Conservation (phyloP, 2,888 invertebrate genomes). For the Lepidochitona cinerea region DNA sequence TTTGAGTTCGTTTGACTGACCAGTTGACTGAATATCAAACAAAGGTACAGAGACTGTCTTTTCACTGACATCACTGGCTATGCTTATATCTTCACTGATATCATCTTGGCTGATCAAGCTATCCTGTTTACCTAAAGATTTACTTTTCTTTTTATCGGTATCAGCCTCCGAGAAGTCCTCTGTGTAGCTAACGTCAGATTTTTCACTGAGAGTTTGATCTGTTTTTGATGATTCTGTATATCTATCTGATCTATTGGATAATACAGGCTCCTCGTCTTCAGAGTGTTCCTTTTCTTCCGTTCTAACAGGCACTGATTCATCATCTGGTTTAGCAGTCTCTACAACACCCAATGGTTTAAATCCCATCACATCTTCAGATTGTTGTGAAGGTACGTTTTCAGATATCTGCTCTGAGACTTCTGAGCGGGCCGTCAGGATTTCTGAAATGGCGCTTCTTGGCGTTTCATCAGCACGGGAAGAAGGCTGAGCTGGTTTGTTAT, state of each 20-base stretch:
- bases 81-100: constrained; percentile 19
- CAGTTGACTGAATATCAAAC: not conserved
- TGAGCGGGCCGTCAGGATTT: constrained; percentile 16
- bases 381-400: constrained; percentile 26
- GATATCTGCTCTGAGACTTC: constrained; percentile 53
- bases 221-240: constrained; percentile 29
- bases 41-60: not conserved
- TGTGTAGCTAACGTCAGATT: constrained; percentile 34
- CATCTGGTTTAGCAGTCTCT: not conserved
- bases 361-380: not conserved
- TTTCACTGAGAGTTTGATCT: constrained; percentile 30
- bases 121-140: not conserved
- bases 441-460: constrained; percentile 18
- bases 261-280: not conserved
- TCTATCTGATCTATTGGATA: not conserved
- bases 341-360: not conserved
- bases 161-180: constrained; percentile 16
- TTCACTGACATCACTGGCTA: not conserved
- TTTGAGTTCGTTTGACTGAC: not conserved
- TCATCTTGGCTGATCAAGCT: constrained; percentile 32
- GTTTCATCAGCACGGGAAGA: not conserved
- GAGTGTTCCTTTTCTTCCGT: not conserved
- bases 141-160: not conserved
- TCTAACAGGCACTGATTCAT: not conserved
- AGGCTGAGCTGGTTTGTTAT: not conserved